Evolutionary conservation across 2,888 invertebrate species (phyloP), one percentile per base, ranked within the genome.

Genomic region (Drosophila setosimentum): DNA sequence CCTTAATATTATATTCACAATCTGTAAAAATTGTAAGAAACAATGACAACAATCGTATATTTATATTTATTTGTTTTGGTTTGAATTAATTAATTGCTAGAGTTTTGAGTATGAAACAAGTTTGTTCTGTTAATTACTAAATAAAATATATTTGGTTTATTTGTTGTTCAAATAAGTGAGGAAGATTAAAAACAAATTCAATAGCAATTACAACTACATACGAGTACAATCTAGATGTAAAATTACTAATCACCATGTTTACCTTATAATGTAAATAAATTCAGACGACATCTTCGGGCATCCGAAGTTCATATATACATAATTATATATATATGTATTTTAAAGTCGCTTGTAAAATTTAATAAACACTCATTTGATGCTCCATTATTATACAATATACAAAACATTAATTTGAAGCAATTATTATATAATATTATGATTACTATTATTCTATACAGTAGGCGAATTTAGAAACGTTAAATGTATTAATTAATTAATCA

Each of bases 241-340:
- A 79, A 73, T 79, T 69, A 73, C 73, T 73, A 76, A 79, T 79
- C 79, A 79, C 78, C 76, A 67, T 76, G 60, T 73, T 67, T 69
- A 76, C 63, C 54, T 79, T 79, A 79, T 55, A 64, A 69, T 78
- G 48, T 67, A 73, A 79, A 76, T 65, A 57, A 78, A 76, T 63
- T 58, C 73, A 73, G 68, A 78, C 61, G 71, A 75, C 63, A 63
- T 40, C 72, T 76, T 72, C 76, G 72, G 79, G 55, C 42, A 54
- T 50, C 79, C 79, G 72, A 78, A 76, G 72, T 55, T 73, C 33
- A 64, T 59, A 58, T 62, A 58, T n/a, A 21, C 21, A 51, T 51
- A 51, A 51, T 51, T n/a, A 51, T 32, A 32, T 51, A 30, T 53
- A 18, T 35, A 53, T 53, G 60, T 65, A 57, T 51, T 61, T 45